Evolutionary conservation across 2,113 vertebrate species (phyloP), one percentile per base, ranked within the genome.

Genomic region (Thalassarche chlororhynchos): DNA sequence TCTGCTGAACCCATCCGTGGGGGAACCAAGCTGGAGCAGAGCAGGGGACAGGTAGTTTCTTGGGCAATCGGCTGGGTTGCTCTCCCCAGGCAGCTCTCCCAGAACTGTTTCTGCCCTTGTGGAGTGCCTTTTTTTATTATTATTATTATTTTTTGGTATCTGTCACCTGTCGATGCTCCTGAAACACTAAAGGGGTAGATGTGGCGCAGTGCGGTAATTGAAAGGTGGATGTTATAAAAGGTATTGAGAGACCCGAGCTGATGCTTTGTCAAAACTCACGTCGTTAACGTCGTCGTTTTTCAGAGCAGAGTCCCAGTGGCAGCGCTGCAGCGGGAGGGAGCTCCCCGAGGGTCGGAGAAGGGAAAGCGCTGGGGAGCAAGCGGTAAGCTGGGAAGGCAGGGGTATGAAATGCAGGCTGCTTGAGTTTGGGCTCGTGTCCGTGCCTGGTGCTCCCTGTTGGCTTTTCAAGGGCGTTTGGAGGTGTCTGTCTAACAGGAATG

Each of bases 271-370:
- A 10, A 17, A 81, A 16, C 10, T 44, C n/a, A 8, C 1, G 0
- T 34, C 3, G 16, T 24, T 64, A 8, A 8, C 3, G 12, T 7
- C 20, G 14, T 17, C 6, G 1, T 26, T 66, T 85, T 71, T 55
- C 62, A 52, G 40, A 36, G 85, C 69, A 49, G 65, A 52, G 58
- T 61, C 40, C 34, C 12, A 6, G 34, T 8, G 52, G 51, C 40
- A 71, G 32, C 2, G 5, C 46, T 52, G 54, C 49, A 5, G 2
- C 5, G 5, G 68, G 60, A 87, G 25, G 38, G 20, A 58, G 8
- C 34, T 69, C 29, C 65, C 28, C 4, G 1, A 38, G 72, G 31
- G 17, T 8, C 0, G 0, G 25, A 34, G 66, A 20, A 42, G 32
- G 47, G 25, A 49, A 64, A 72, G 24, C 57, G 5, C 51, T 25